Evolutionary conservation across 1,140 invertebrate species (phyloP), one percentile per base, ranked within the genome.

Genomic region (Bacillus rossius): DNA sequence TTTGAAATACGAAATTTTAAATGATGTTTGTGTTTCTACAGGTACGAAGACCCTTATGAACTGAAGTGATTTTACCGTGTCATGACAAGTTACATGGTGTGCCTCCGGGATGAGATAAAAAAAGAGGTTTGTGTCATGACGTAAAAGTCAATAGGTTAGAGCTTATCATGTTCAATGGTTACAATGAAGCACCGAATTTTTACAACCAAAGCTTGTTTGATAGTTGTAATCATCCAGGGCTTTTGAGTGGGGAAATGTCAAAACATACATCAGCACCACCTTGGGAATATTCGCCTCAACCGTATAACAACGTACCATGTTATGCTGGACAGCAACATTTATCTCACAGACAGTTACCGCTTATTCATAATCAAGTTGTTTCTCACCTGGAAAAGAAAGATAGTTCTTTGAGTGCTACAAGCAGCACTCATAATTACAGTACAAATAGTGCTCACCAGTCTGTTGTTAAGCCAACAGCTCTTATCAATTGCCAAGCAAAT

Each of bases 161-260:
- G 29, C 29, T 34, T 34, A 34, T 34, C 53, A 55, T 55, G 53
- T 55, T 55, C 22, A 45, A 41, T 42, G 40, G 40, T 23, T 55
- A 40, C 40, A 55, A 55, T 17, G 53, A 55, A 26, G 29, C 34
- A 17, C 25, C 53, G n/a, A 23, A 40, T 16, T 55, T 40, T 22
- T 55, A 55, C 45, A 25, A 25, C 14, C 53, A 55, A 26, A 13
- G 40, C 26, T 3, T 55, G 20, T 55, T 42, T 26, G 53, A 55
- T 3, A 55, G 26, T 40, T 41, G 53, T 26, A 55, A 16, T 25
- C 25, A 55, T 22, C n/a, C 53, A 20, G 22, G 40, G 10, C 43
- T 55, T 25, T 23, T 45, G 14, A 40, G 40, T 17, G 29, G 53
- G 23, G 53, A 55, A 16, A 14, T 23, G 37, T 42, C 53, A 23